Conservation (phyloP, 1,140 invertebrate genomes). For the Ostrea edulis region DNA sequence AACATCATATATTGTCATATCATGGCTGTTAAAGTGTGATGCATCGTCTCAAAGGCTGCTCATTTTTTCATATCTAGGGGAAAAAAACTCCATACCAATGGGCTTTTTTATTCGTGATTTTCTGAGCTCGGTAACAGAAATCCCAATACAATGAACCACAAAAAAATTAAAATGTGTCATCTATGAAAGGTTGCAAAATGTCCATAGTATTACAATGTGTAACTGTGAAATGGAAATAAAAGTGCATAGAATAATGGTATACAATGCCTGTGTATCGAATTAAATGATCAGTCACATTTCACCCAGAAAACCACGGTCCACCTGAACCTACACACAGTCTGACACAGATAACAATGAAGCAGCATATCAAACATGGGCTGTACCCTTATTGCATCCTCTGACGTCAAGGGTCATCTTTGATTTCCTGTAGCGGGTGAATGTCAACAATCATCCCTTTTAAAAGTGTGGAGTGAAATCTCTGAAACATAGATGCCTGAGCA, state of each 20-base stretch:
- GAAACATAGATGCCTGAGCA: background rate
- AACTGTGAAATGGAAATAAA: too few species aligned
- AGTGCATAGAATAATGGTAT: background rate
- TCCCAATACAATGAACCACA: too few species aligned
- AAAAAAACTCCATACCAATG: too few species aligned
- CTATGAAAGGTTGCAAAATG: too few species aligned
- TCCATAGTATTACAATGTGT: too few species aligned
- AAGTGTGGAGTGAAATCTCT: background rate
- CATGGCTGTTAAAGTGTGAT: too few species aligned
- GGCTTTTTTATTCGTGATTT: too few species aligned
- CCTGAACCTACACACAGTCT: background rate
- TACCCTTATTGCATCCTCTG: background rate
- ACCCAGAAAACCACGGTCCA: conserved; percentile 1
- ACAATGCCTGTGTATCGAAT: conserved; percentile 3
- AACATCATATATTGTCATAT: too few species aligned
- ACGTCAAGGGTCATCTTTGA: background rate
- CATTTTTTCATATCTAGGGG: too few species aligned
- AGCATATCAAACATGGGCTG: background rate
- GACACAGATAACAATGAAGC: background rate
- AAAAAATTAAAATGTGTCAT: too few species aligned
- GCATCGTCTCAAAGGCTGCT: too few species aligned
- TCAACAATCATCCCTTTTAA: background rate
- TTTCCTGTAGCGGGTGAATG: conserved; percentile 21
- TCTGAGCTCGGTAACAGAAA: too few species aligned
- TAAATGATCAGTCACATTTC: background rate